Conservation (phyloP, 2,888 invertebrate genomes). For the Leptinotarsa tumamoca region DNA sequence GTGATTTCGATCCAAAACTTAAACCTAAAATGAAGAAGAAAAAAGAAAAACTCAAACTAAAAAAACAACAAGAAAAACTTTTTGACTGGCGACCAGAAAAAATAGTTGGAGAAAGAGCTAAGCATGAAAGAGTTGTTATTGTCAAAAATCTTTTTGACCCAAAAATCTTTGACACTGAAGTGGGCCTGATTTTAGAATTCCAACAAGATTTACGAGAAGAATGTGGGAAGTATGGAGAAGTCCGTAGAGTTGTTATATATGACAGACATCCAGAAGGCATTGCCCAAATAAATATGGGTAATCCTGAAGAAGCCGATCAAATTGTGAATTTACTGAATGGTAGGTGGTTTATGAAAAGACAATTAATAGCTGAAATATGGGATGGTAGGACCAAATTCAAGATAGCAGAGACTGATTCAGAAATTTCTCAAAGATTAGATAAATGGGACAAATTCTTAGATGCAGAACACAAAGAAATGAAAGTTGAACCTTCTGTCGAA, state of each 20-base stretch:
- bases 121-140: constrained; percentile 91
- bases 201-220: constrained; percentile 92
- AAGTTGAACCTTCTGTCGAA: background rate
- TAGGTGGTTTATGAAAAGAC: constrained; percentile 89
- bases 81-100: constrained; percentile 98
- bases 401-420: constrained; percentile 90
- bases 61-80: constrained; percentile 91
- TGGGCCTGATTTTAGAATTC: constrained; percentile 88
- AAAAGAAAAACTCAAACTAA: constrained; percentile 89
- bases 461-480: constrained; percentile 64
- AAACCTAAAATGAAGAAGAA: constrained; percentile 92
- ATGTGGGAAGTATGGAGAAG: constrained; percentile 90
- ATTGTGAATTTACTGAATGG: constrained; percentile 90
- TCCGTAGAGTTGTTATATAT: constrained; percentile 90
- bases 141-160: constrained; percentile 94
- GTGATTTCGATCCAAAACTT: constrained; percentile 90
- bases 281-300: constrained; percentile 90
- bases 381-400: constrained; percentile 92
- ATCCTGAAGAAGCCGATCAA: constrained; percentile 91
- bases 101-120: constrained; percentile 84
- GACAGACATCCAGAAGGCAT: constrained; percentile 96
- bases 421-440: constrained; percentile 81
- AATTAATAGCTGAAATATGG: constrained; percentile 90
- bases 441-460: constrained; percentile 91
- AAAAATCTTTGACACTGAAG: constrained; percentile 89